Base-by-base conservation (phyloP, 2,797 vertebrate genomes). In the Xerus rutilus region DNA sequence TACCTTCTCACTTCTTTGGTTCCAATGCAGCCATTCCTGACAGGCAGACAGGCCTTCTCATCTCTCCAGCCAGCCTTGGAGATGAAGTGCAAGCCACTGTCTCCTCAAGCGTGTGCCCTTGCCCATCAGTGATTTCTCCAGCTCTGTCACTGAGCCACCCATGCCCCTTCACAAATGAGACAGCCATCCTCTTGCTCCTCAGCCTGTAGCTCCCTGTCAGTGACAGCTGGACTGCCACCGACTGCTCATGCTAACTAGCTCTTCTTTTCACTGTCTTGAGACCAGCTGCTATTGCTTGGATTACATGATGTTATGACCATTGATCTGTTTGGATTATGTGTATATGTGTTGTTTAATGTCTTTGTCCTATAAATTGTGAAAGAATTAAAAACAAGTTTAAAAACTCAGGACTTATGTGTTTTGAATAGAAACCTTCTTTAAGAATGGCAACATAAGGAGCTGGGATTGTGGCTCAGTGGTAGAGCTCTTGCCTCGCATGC, bases 311-410 rank as follows among this genome's bases (percentile, higher is more conserved):
- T 7, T 15, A 15, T 15, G 15, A 11, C 43, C 10, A 18, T 5
- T 0, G 7, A 54, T 54, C 7, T 67, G 35, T 47, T 47, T 25
- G 12, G 43, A 12, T 17, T 65, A 10, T 17, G 30, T n/a, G 62
- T 49, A 18, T n/a, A 30, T 67, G 30, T 85, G 12, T 52, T 10
- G 83, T 72, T 13, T 43, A 85, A 69, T 5, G 20, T 12, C 49
- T 78, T 39, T 59, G 20, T 30, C 10, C 18, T 62, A 43, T n/a
- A 85, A 43, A 20, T 9, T 57, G 45, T 67, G 17, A 69, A 78
- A 76, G 45, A 94, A 93, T 5, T 91, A 59, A 87, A 90, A 88
- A 89, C 3, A 72, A 21, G 1, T 57, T 92, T 9, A 67, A 59
- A 69, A 52, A 45, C 35, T 83, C 49, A 73, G 45, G 77, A 92